Evolutionary conservation across 2,888 invertebrate species (phyloP), one percentile per base, ranked within the genome.

Genomic region (Sepiola atlantica): DNA sequence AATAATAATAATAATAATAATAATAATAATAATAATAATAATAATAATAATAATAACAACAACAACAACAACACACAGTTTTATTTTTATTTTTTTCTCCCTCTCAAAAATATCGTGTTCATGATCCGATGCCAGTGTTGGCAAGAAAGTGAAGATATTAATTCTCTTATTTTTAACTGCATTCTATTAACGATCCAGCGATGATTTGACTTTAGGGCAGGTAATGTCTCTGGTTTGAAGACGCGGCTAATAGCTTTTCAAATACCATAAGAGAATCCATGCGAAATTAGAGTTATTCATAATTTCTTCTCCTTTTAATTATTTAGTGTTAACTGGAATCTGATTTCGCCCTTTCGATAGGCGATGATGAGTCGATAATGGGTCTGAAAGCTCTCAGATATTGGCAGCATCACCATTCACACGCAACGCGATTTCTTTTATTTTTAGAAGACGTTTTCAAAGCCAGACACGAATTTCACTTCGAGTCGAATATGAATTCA

Each of bases 391-490:
- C 77, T 77, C n/a, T 77, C n/a, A 77, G n/a, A 77, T 77, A 77
- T 77, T 77, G 77, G n/a, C 77, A 77, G n/a, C 77, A 77, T 77
- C 77, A n/a, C n/a, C 16, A 77, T 77, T 77, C 77, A 77, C 77
- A 77, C 16, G n/a, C 77, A 77, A 32, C 77, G n/a, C n/a, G 32
- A 77, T 14, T 77, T n/a, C 77, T n/a, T 77, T 77, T 77, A 77
- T 77, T 77, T 77, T 77, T 77, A 77, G 77, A 77, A 77, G 77
- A 77, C 21, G n/a, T n/a, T 77, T 77, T 77, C 4, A 45, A 77
- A 77, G 77, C 77, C 77, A 77, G 77, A 77, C 77, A 77, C 77
- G n/a, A 77, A 77, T 77, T 77, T 77, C 77, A 77, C n/a, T 77
- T 77, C n/a, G 32, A 77, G n/a, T n/a, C 32, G 16, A n/a, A n/a